phyloP scores from a whole-genome alignment of 2,888 invertebrate species.

The Peribatodes rhomboidaria region DNA sequence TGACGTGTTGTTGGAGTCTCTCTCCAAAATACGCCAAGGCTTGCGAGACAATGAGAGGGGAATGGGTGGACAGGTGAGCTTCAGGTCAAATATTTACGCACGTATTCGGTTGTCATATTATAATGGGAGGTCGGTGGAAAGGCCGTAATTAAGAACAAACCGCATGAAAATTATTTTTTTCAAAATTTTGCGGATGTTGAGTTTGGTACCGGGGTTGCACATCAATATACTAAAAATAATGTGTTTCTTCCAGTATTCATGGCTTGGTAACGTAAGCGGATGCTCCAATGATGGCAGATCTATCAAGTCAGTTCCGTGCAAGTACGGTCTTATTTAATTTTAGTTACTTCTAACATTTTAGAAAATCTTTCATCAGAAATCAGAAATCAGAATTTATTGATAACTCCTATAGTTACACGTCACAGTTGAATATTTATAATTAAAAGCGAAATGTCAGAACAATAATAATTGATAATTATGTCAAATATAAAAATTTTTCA shows the following conservation, averaged over 20 bases:
- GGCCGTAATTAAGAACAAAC: neutral
- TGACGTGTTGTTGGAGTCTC: slow-evolving; percentile 78
- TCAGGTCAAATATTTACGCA: neutral
- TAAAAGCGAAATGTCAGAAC: no score
- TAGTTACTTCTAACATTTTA: no score
- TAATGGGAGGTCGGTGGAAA: neutral
- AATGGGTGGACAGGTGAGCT: slow-evolving; percentile 77
- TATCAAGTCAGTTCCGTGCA: slow-evolving; percentile 61
- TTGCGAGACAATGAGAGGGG: slow-evolving; percentile 76
- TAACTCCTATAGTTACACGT: no score
- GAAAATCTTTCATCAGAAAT: neutral
- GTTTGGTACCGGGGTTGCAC: no score
- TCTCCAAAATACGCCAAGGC: slow-evolving; percentile 78
- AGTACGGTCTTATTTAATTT: slow-evolving; percentile 70
- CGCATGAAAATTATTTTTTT: no score
- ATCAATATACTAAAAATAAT: no score
- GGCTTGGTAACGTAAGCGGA: slow-evolving; percentile 68
- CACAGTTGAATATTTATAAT: no score
- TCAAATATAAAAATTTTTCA: no score
- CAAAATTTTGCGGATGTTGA: no score
- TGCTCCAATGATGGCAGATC: slow-evolving; percentile 68
- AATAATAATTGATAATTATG: no score
- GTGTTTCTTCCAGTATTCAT: slow-evolving; percentile 68
- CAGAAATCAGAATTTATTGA: no score
- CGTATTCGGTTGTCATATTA: neutral